Evolutionary conservation across 1,140 invertebrate genomes (phyloP), one percentile per base, ranked within the genome.

Genomic region (Globodera rostochiensis): DNA sequence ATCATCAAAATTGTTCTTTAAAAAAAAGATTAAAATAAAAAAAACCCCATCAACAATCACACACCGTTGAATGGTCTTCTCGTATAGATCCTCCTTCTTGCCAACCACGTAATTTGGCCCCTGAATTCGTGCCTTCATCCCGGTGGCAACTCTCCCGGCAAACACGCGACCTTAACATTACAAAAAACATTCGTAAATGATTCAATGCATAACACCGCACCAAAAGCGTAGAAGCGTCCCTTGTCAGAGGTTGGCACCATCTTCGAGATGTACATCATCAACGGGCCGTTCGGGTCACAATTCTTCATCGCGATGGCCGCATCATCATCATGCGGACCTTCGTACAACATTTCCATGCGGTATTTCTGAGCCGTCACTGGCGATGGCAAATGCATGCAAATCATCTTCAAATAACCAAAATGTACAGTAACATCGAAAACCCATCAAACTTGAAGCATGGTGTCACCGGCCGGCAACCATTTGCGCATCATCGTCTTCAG

Each of bases 231-330:
- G 93, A 99, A 99, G 91, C 98, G 94, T 84, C 98, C 98, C 92
- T 99, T 99, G 91, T 99, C 98, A 66, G 95, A 95, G 6, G 98
- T 99, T 79, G 98, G 98, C 91, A 99, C 98, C 98, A 99, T 99
- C 92, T 99, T 99, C 45, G 96, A 98, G 83, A 99, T 93, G 93
- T 99, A 99, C 97, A 99, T 99, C 97, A 99, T 99, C 47, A 99
- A 92, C 36, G 96, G 97, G 84, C 94, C 98, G 86, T 97, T 94
- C 8, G 96, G 94, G 91, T 99, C 95, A 91, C 97, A 99, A 88
- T 91, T 95, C 93, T 96, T 92, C 73, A 93, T 91, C 57, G 90
- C 92, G 90, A 87, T 87, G 87, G 96, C 97, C 86, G 95, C 96
- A 88, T 96, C 95, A 91, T 99, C 98, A 91, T 99, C 97, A 86